Base-by-base conservation (phyloP, 2,888 invertebrate species). In the Acrobasis consociella region DNA sequence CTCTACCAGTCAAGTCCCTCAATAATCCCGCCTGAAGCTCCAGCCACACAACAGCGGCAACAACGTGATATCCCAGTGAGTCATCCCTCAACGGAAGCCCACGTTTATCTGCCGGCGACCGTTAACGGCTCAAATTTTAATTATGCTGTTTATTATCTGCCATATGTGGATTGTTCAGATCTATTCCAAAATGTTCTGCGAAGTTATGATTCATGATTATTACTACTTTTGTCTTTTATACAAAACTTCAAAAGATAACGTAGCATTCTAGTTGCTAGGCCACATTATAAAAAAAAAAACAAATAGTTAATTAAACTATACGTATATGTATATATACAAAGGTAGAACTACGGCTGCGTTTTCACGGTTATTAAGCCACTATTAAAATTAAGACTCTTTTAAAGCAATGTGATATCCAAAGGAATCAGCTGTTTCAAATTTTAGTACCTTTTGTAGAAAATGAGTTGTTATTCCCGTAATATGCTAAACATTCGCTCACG, bases 401-500 rank as follows among this genome's bases (percentile, higher is more conserved):
- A n/a, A n/a, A n/a, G n/a, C n/a, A n/a, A n/a, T n/a, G n/a, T n/a
- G n/a, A n/a, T n/a, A n/a, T n/a, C n/a, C n/a, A n/a, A n/a, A n/a
- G n/a, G n/a, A n/a, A n/a, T n/a, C n/a, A n/a, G n/a, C n/a, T n/a
- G n/a, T n/a, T n/a, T n/a, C n/a, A 22, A 22, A 22, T 22, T 22
- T 22, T 22, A 22, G 22, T 42, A 10, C 13, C n/a, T 3, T 46
- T 46, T 3, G 46, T 46, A 42, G 46, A 46, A 46, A 46, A 46
- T 46, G 1, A 11, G 13, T 7, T 42, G 42, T 42, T 10, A 39
- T 39, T 39, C 9, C 17, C 42, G 56, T 17, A 56, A 56, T 46
- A 17, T 13, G 17, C 39, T 17, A 42, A 42, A 39, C 56, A 42
- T 56, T 46, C 65, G 69, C 66, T 68, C 72, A 71, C 66, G 72